A percentile compares a stretch with the other conserved stretches of the same genome.
These are phyloP conservation scores for Pantala flavescens DNA, from an alignment of 1,140 invertebrate genomes.

Conservation along the genomic window DNA sequence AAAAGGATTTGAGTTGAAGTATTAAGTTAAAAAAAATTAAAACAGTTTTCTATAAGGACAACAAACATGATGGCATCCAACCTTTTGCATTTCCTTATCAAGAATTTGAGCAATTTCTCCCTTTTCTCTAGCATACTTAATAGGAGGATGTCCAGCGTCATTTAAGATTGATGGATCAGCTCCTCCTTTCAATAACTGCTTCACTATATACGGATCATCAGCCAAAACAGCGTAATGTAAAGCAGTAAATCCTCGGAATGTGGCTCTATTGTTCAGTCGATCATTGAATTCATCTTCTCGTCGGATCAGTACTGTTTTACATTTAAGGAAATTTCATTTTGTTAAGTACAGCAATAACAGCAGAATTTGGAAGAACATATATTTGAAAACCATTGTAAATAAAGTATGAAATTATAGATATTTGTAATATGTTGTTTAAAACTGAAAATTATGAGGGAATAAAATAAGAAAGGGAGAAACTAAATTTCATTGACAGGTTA, in stretches of 20 bases:
- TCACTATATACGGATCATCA: constrained; percentile 51
- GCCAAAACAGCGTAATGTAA: constrained; percentile 80
- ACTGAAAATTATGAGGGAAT: too few species aligned
- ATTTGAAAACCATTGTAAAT: too few species aligned
- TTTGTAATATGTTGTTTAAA: too few species aligned
- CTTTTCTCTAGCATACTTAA: constrained; percentile 63
- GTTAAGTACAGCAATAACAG: background rate
- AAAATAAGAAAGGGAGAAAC: too few species aligned
- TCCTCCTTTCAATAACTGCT: constrained; percentile 50
- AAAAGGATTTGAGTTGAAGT: constrained; percentile 15
- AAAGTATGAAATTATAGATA: too few species aligned
- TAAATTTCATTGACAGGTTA: too few species aligned
- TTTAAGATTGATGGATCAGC: constrained; percentile 64
- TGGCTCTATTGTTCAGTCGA: constrained; percentile 57
- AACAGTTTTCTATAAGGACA: constrained; percentile 8
- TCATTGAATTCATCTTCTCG: constrained; percentile 74
- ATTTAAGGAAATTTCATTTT: constrained; percentile 14
- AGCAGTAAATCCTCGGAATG: constrained; percentile 76
- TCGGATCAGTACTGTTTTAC: constrained; percentile 46
- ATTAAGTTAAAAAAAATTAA: constrained; percentile 17
- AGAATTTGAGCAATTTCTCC: constrained; percentile 37
- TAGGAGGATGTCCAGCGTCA: constrained; percentile 62
- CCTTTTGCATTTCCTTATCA: constrained; percentile 22
- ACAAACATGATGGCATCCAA: background rate
- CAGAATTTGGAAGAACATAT: too few species aligned